Evolutionary conservation across 2,888 invertebrate genomes (phyloP), one percentile per base, ranked within the genome.

Genomic region (Scaptomyza reducta): DNA sequence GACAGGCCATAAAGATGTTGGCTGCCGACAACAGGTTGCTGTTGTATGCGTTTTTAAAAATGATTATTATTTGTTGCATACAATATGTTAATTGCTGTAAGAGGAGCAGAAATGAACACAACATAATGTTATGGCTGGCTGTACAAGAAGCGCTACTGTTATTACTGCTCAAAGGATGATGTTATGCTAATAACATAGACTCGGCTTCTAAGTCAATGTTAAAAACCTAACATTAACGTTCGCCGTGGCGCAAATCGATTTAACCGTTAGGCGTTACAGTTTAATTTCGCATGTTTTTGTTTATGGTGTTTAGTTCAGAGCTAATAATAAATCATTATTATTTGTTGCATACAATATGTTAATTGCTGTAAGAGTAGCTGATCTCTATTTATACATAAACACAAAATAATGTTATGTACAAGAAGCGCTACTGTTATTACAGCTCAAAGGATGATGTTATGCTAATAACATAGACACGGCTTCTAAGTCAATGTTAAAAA

Each of bases 231-330:
- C 22, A 22, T 22, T 22, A 22, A 3, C 3, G 1, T 33, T 14
- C 22, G 31, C 42, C 47, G 14, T 22, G 10, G 22, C 9, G n/a
- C 18, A 51, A 18, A 31, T 29, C 18, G n/a, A 22, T n/a, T 38
- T 27, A 40, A 27, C 22, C 44, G 25, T 53, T 49, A 16, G 7
- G 33, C 53, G 65, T 62, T 60, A 64, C 61, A 60, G 51, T 65
- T 72, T 65, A 56, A 67, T 68, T 68, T 60, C 45, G 45, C 40
- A 64, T 83, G 57, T 71, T 65, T 63, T 59, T 27, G 46, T 13
- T 1, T 13, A 42, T 56, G 27, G 22, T 64, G 44, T n/a, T n/a
- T n/a, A n/a, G n/a, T n/a, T n/a, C n/a, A n/a, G n/a, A n/a, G n/a
- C n/a, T n/a, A n/a, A n/a, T n/a, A n/a, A n/a, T n/a, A 14, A 46